Evolutionary conservation across 2,888 invertebrate species (phyloP).

Genomic region (Buathra laborator): DNA sequence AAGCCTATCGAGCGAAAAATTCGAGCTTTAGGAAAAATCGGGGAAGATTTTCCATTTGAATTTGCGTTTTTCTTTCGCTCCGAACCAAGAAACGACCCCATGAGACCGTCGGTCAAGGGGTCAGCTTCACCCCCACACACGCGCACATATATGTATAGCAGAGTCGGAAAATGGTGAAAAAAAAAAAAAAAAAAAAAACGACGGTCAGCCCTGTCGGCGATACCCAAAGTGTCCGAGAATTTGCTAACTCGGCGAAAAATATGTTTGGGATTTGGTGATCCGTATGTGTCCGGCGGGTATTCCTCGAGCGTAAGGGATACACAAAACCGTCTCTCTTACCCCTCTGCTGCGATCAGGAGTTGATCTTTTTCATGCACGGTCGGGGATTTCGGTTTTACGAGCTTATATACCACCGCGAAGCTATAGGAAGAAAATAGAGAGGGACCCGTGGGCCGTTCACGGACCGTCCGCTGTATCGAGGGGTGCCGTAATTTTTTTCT

Average conservation of each 20-base stretch:
- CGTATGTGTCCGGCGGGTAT: constrained; percentile 70
- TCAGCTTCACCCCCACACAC: neutral
- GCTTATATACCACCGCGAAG: constrained; percentile 70
- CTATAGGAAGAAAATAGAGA: constrained; percentile 41
- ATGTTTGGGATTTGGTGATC: constrained; percentile 80
- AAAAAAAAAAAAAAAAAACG: constrained; percentile 22
- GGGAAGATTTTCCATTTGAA: neutral
- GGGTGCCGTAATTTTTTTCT: constrained; percentile 16
- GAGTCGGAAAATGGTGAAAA: neutral
- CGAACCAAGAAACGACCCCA: neutral
- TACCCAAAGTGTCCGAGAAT: constrained; percentile 77
- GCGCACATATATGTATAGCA: neutral
- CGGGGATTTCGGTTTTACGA: constrained; percentile 80
- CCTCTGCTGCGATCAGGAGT: constrained; percentile 56
- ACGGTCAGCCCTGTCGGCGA: constrained; percentile 30
- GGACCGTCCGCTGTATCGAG: constrained; percentile 34
- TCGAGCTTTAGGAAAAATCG: neutral
- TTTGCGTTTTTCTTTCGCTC: neutral
- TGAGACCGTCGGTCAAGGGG: neutral
- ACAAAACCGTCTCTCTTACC: neutral
- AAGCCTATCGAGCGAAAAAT: neutral
- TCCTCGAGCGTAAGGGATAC: constrained; percentile 20
- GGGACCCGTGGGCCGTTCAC: neutral
- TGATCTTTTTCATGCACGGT: constrained; percentile 70
- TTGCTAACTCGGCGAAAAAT: constrained; percentile 83